Evolutionary conservation across 2,888 invertebrate genomes (phyloP).

Genomic region (Pandemis cinnamomeana): DNA sequence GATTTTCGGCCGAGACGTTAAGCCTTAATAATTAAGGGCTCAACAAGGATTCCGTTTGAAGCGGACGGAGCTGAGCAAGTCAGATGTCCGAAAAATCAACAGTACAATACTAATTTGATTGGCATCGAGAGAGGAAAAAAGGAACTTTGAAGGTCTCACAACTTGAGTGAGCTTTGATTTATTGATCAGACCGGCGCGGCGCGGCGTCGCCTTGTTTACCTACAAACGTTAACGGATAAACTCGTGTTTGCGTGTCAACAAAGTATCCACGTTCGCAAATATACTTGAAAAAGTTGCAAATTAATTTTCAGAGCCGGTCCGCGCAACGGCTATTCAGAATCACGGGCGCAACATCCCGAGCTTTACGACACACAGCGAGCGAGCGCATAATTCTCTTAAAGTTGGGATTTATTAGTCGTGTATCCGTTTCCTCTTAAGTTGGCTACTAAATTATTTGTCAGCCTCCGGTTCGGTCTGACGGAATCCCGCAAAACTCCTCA

Average conservation of each 20-base stretch:
- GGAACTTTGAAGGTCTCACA: conserved; percentile 52
- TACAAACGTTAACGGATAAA: conserved; percentile 24
- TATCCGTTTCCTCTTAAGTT: conserved; percentile 23
- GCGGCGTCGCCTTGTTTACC: conserved; percentile 43
- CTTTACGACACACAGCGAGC: conserved; percentile 1
- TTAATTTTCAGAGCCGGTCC: neutral
- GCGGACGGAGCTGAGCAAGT: conserved; percentile 35
- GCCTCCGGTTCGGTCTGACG: conserved; percentile 5
- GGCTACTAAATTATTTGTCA: conserved; percentile 15
- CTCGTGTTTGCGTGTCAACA: conserved; percentile 16
- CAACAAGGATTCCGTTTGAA: conserved; percentile 3
- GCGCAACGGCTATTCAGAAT: conserved; percentile 6
- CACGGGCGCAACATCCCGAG: neutral
- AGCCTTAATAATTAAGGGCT: conserved; percentile 6
- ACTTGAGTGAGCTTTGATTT: conserved; percentile 53
- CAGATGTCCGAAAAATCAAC: conserved; percentile 44
- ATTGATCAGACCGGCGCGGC: conserved; percentile 50
- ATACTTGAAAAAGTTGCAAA: conserved; percentile 13
- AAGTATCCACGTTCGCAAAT: conserved; percentile 6
- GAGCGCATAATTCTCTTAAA: conserved; percentile 10
- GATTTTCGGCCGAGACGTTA: neutral
- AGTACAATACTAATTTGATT: conserved; percentile 49
- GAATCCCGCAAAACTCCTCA: conserved; percentile 11
- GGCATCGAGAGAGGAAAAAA: conserved; percentile 47
- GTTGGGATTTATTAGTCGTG: conserved; percentile 10